These are phyloP conservation scores for Epizoanthus illoricatus DNA, from an alignment of 92 coral and sea anemone genomes.

Conservation along the genomic window DNA sequence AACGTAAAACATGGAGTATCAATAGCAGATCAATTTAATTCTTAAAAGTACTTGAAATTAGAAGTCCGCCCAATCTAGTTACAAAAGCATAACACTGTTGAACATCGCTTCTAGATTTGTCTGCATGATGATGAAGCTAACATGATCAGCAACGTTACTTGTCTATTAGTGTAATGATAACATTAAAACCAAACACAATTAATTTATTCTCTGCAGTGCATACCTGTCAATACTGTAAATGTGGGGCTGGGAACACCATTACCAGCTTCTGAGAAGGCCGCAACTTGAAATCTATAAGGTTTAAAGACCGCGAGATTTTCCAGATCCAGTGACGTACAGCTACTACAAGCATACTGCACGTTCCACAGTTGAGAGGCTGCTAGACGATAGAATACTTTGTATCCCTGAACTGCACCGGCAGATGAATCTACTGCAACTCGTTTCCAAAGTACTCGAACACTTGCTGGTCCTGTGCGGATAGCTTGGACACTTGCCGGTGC, in stretches of 20 bases:
- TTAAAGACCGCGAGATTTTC: neutral
- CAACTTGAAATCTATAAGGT: conserved; percentile 19
- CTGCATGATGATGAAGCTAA: too few species aligned
- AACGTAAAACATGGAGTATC: too few species aligned
- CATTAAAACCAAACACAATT: neutral
- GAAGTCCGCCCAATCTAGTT: too few species aligned
- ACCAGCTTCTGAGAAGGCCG: conserved; percentile 15
- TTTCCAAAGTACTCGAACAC: conserved; percentile 18
- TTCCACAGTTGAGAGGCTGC: neutral
- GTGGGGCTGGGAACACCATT: conserved; percentile 8
- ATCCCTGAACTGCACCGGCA: neutral
- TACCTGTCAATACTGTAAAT: conserved; percentile 17
- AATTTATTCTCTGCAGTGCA: neutral
- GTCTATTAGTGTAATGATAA: neutral
- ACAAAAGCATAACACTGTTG: too few species aligned
- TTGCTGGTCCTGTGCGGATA: conserved; percentile 13
- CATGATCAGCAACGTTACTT: too few species aligned
- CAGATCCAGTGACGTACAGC: neutral
- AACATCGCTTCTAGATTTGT: too few species aligned
- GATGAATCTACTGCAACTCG: neutral
- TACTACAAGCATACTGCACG: neutral
- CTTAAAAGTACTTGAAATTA: too few species aligned
- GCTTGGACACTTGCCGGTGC: neutral
- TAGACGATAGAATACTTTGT: conserved; percentile 1
- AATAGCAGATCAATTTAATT: too few species aligned